Evolutionary conservation across 1,140 invertebrate species (phyloP).

Genomic region (Globodera ellingtonae): DNA sequence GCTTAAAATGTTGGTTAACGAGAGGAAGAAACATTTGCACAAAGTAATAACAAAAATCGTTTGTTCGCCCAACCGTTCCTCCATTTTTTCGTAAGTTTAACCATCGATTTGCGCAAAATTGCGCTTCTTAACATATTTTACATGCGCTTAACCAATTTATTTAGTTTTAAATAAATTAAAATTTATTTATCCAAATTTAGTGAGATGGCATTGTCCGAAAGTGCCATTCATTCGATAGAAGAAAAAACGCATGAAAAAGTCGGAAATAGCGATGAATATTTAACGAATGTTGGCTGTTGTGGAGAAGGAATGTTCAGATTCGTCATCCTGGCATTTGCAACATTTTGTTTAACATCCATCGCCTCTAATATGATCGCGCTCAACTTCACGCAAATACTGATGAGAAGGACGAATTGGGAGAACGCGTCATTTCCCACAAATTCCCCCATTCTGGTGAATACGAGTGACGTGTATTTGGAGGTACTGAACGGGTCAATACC

Average conservation of each 20-base stretch:
- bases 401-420: slow-evolving; percentile 26
- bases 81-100: too few relatives aligned
- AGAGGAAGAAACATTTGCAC: too few relatives aligned
- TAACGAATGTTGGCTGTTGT: not conserved
- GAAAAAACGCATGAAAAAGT: not conserved
- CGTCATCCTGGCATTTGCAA: slow-evolving; percentile 34
- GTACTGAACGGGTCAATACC: not conserved
- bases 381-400: slow-evolving; percentile 45
- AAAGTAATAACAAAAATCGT: too few relatives aligned
- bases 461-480: not conserved
- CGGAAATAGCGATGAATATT: not conserved
- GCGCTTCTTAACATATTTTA: too few relatives aligned
- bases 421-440: slow-evolving; percentile 1
- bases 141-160: too few relatives aligned
- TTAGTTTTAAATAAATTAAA: too few relatives aligned
- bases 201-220: not conserved
- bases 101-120: too few relatives aligned
- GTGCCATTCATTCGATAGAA: not conserved
- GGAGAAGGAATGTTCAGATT: slow-evolving; percentile 33
- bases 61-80: too few relatives aligned
- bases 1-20: too few relatives aligned
- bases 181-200: not conserved
- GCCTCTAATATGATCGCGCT: slow-evolving; percentile 52
- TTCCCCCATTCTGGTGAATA: not conserved
- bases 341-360: slow-evolving; percentile 44